These are phyloP conservation scores for Phanerotoma sp. DNA, from an alignment of 2,888 invertebrate species.

Conservation along the genomic window DNA sequence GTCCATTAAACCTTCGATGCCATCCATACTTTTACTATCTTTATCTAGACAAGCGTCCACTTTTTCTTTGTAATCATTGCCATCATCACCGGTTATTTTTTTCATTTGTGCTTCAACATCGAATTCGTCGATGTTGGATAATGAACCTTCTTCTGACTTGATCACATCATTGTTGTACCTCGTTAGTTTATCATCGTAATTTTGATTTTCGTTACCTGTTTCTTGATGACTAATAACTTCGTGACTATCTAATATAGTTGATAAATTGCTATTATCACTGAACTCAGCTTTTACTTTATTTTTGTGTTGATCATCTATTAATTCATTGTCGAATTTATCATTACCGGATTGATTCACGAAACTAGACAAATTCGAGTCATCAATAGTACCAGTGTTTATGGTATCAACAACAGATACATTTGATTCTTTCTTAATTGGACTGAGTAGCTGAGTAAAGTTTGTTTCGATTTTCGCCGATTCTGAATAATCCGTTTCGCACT, in stretches of 20 bases:
- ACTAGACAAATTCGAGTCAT: too few species aligned
- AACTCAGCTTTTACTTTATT: constrained; percentile 44
- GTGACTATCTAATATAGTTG: too few species aligned
- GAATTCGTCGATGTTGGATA: constrained; percentile 55
- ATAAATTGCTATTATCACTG: constrained; percentile 40
- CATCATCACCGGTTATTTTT: constrained; percentile 54
- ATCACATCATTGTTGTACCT: constrained; percentile 34
- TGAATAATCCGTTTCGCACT: neutral
- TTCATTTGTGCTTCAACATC: constrained; percentile 56
- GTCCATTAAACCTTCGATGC: constrained; percentile 54
- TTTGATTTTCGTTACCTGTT: constrained; percentile 38
- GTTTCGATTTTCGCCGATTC: too few species aligned
- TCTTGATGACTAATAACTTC: too few species aligned
- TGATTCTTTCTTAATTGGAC: too few species aligned
- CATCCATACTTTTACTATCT: constrained; percentile 50
- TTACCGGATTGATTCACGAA: too few species aligned
- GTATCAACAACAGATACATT: neutral
- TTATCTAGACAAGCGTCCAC: constrained; percentile 45
- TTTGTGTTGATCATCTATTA: too few species aligned
- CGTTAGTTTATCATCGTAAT: constrained; percentile 32
- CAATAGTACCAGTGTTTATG: neutral
- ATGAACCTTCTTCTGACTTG: constrained; percentile 43
- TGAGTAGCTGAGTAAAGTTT: too few species aligned
- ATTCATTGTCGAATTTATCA: too few species aligned
- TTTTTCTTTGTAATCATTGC: constrained; percentile 53